Percentiles rank a stretch among this genome's conserved stretches.
Evolutionary conservation across 1,140 invertebrate species (phyloP).

Genomic region (Brachionus paranguensis): DNA sequence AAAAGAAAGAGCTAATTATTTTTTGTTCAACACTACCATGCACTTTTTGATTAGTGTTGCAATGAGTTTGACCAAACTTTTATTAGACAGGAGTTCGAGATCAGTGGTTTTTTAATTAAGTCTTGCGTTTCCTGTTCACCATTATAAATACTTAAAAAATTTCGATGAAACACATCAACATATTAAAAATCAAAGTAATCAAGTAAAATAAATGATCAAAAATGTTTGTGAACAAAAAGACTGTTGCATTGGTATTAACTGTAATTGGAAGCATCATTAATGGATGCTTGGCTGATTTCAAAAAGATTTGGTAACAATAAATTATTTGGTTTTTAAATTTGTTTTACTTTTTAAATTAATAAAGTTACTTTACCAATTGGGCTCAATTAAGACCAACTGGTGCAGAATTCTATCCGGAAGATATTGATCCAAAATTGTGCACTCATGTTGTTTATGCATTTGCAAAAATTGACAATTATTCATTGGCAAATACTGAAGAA

Average conservation of each 20-base stretch:
- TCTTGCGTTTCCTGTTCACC: background rate
- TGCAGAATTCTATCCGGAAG: constrained; percentile 76
- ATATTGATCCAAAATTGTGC: constrained; percentile 76
- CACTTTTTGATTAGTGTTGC: background rate
- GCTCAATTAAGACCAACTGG: constrained; percentile 74
- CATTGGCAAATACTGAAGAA: constrained; percentile 74
- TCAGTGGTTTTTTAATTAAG: background rate
- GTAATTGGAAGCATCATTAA: background rate
- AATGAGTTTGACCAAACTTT: background rate
- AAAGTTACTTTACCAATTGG: constrained; percentile 84
- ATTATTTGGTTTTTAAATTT: background rate
- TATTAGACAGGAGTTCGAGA: background rate
- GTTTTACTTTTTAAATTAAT: background rate
- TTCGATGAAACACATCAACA: background rate
- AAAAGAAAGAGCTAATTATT: background rate
- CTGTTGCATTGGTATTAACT: background rate
- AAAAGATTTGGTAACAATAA: background rate
- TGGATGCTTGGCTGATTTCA: background rate
- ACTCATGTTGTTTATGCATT: constrained; percentile 92
- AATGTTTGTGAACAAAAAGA: background rate
- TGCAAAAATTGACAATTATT: constrained; percentile 61
- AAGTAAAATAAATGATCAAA: background rate
- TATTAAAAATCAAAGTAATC: background rate
- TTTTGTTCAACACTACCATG: background rate
- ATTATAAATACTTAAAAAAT: background rate